A percentile compares a stretch with the other conserved stretches of the same genome.
Evolutionary conservation across 2,113 vertebrate genomes (phyloP).

Genomic region (Gasterosteus aculeatus): DNA sequence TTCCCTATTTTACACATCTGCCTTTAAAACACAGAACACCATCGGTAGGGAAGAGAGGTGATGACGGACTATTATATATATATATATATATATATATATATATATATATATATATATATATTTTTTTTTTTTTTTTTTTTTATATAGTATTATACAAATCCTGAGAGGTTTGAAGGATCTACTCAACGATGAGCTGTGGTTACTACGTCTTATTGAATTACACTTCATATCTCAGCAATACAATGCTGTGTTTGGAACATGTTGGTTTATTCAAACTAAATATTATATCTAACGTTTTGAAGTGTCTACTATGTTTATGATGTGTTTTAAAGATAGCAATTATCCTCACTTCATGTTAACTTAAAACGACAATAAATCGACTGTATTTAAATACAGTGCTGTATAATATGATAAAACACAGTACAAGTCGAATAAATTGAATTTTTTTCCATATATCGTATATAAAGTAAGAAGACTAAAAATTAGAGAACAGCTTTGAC

Average conservation of each 20-base stretch:
- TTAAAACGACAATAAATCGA: no score
- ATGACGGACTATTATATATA: background rate
- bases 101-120: no score
- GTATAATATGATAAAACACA: background rate
- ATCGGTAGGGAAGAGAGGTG: background rate
- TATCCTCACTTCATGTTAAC: background rate
- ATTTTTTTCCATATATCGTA: background rate
- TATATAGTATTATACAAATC: slow-evolving; percentile 4
- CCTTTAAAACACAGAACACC: background rate
- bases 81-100: no score
- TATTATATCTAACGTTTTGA: background rate
- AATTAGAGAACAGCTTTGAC: background rate
- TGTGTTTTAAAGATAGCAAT: background rate
- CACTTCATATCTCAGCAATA: background rate
- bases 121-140: no score
- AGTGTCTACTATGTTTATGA: background rate
- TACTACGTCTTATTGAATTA: slow-evolving; percentile 16
- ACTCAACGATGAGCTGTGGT: background rate
- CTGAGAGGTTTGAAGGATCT: slow-evolving; percentile 7
- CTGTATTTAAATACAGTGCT: background rate
- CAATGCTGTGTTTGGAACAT: background rate
- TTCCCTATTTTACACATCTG: background rate
- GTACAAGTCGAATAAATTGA: background rate
- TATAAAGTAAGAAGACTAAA: background rate
- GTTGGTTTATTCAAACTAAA: background rate